A percentile compares a stretch with the other conserved stretches of the same genome.
Conservation (phyloP, 1,140 invertebrate species). For the Aphis gossypii region DNA sequence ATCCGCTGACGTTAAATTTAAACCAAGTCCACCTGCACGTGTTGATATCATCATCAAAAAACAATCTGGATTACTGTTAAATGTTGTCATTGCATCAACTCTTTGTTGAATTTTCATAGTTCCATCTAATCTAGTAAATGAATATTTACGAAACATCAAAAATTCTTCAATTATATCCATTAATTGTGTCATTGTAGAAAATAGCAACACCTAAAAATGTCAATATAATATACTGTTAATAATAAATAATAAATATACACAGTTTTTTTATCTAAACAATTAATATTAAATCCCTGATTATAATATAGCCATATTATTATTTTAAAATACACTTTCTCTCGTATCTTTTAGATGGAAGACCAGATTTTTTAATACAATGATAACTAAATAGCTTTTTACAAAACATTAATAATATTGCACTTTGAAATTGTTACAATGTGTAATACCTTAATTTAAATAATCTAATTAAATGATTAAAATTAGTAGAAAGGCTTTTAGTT, state of each 20-base stretch:
- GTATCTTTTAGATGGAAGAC: background rate
- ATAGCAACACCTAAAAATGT: slow-evolving; percentile 70
- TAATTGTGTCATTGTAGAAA: slow-evolving; percentile 75
- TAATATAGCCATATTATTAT: background rate
- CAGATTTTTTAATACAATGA: background rate
- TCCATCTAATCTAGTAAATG: slow-evolving; percentile 76
- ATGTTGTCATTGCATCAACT: slow-evolving; percentile 66
- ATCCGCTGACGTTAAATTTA: slow-evolving; percentile 79
- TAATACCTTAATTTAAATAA: too few species aligned
- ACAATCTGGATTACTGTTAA: slow-evolving; percentile 67
- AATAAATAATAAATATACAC: background rate
- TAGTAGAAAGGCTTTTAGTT: background rate
- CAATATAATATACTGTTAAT: background rate
- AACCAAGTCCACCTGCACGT: slow-evolving; percentile 74
- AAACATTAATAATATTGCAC: too few species aligned
- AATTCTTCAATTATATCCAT: slow-evolving; percentile 78
- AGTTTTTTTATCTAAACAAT: background rate
- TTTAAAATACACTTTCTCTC: background rate
- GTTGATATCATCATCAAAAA: slow-evolving; percentile 73
- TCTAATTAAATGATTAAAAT: too few species aligned
- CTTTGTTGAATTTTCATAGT: slow-evolving; percentile 63
- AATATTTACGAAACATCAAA: slow-evolving; percentile 67
- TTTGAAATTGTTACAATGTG: too few species aligned
- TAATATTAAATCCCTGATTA: background rate
- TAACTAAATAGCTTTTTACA: background rate